phyloP scores from a whole-genome alignment of 2,888 invertebrate genomes.

The Torymus auratus region DNA sequence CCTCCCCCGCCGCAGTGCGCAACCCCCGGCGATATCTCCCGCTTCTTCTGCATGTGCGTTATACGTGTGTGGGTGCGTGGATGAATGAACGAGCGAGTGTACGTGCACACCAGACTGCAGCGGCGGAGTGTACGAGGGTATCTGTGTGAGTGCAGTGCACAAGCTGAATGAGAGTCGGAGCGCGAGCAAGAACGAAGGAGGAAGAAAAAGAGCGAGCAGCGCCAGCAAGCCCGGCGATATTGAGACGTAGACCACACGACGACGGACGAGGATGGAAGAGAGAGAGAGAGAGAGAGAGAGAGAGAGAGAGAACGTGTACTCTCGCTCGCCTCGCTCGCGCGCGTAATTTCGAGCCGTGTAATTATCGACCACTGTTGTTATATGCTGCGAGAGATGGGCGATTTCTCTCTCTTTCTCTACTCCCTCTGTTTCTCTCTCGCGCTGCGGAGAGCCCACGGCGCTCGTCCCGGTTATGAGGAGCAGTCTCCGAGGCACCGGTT shows the following conservation, averaged over 20 bases:
- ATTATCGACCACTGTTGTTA: conserved; percentile 68
- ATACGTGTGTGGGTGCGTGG: neutral
- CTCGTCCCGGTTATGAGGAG: too few relatives aligned
- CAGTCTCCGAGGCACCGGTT: neutral
- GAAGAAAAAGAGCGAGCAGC: conserved; percentile 19
- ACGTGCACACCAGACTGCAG: too few relatives aligned
- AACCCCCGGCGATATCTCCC: neutral
- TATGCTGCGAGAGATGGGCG: conserved; percentile 40
- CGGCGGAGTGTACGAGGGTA: too few relatives aligned
- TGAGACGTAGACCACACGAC: conserved; percentile 74
- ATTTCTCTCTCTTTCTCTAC: conserved; percentile 34
- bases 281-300: neutral
- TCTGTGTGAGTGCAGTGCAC: neutral
- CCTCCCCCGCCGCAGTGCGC: neutral
- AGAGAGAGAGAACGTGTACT: conserved; percentile 11
- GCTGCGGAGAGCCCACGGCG: too few relatives aligned
- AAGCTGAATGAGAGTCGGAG: conserved; percentile 29
- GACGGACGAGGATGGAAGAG: conserved; percentile 56
- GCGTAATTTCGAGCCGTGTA: conserved; percentile 71
- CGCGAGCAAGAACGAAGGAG: neutral
- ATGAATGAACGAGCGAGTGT: too few relatives aligned
- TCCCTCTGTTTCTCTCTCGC: conserved; percentile 24
- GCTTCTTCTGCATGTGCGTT: neutral
- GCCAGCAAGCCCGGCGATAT: conserved; percentile 60
- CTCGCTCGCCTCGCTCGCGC: conserved; percentile 56